Percentiles rank a stretch among this genome's conserved stretches.
These are phyloP conservation scores for Epistrophe grossulariae DNA, from an alignment of 2,888 invertebrate genomes.

Conservation along the genomic window DNA sequence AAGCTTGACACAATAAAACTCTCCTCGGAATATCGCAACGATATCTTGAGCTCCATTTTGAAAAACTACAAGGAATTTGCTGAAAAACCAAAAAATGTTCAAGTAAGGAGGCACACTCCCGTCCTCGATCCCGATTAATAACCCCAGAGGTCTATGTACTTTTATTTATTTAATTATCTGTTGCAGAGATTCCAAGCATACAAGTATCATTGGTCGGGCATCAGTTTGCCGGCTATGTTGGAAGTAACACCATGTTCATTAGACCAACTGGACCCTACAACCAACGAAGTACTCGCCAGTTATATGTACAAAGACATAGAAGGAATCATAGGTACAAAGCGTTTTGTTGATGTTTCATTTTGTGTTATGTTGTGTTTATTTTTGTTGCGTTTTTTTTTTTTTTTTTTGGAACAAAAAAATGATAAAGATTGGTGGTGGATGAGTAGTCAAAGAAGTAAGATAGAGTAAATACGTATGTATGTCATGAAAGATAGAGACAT, in stretches of 20 bases:
- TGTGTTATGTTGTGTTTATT: conserved; percentile 24
- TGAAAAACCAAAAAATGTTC: conserved; percentile 91
- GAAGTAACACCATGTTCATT: conserved; percentile 97
- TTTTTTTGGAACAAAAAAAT: conserved; percentile 15
- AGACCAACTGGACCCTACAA: conserved; percentile 95
- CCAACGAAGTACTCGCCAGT: conserved; percentile 91
- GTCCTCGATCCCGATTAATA: not conserved
- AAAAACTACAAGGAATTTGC: conserved; percentile 91
- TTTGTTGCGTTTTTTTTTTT: conserved; percentile 52
- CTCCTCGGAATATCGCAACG: conserved; percentile 96
- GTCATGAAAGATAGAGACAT: not conserved
- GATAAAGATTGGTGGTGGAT: conserved; percentile 26
- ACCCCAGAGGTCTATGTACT: not conserved
- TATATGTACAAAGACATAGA: conserved; percentile 95
- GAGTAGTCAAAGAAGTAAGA: conserved; percentile 23
- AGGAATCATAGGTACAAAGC: conserved; percentile 86
- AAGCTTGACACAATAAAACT: conserved; percentile 98
- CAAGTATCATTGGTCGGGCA: conserved; percentile 99
- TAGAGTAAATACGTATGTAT: not conserved
- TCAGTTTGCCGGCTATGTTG: conserved; percentile 92
- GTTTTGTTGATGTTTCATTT: conserved; percentile 51
- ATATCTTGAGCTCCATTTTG: conserved; percentile 96
- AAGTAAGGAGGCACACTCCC: conserved; percentile 85
- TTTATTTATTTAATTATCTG: not conserved
- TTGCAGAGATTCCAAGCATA: conserved; percentile 92